Evolutionary conservation across 2,797 vertebrate species (phyloP).

Genomic region (Amblyraja radiata): DNA sequence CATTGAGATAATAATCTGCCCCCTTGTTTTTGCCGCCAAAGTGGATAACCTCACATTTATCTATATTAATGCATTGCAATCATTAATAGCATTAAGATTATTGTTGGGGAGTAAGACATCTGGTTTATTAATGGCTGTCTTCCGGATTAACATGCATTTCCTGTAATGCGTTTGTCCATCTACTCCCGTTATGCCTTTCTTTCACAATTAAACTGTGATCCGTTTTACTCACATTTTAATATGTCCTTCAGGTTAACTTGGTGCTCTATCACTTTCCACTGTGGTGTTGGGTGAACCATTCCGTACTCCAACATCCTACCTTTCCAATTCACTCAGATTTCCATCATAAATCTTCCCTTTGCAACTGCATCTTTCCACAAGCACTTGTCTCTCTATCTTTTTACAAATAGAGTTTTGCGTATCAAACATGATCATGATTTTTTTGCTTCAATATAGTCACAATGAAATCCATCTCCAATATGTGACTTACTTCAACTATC

Average conservation of each 20-base stretch:
- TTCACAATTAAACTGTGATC: too few relatives aligned
- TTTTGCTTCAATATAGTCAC: too few relatives aligned
- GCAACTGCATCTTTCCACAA: background rate
- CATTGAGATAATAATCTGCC: too few relatives aligned
- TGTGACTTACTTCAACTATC: background rate
- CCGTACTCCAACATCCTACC: background rate
- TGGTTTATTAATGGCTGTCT: background rate
- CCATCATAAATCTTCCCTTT: too few relatives aligned
- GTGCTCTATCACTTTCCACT: background rate
- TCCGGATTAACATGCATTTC: too few relatives aligned
- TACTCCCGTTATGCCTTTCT: background rate
- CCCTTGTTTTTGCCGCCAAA: too few relatives aligned
- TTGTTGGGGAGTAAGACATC: background rate
- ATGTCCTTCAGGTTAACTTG: too few relatives aligned
- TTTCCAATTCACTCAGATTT: too few relatives aligned
- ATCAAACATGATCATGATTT: background rate
- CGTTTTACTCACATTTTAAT: too few relatives aligned
- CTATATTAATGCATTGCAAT: too few relatives aligned
- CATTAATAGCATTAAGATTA: background rate
- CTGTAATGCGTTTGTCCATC: background rate
- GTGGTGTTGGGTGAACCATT: background rate
- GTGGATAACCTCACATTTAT: too few relatives aligned
- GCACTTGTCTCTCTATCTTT: background rate
- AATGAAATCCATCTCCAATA: background rate
- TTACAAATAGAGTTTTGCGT: background rate